Conservation (phyloP, 1,140 invertebrate genomes). For the Oryctes rhinoceros region DNA sequence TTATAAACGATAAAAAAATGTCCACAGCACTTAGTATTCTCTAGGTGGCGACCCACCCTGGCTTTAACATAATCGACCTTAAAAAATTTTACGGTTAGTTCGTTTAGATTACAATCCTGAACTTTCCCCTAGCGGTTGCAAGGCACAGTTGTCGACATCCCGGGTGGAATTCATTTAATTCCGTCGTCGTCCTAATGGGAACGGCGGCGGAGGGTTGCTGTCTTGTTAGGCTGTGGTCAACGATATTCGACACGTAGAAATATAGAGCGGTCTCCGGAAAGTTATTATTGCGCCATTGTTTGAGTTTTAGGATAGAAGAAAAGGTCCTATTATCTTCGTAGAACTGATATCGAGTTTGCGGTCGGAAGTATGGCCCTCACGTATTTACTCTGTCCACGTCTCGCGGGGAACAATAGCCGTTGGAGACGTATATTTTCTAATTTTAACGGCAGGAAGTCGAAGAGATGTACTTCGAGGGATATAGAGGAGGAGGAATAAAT, state of each 20-base stretch:
- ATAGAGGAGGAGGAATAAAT: background rate
- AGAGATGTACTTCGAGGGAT: background rate
- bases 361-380: background rate
- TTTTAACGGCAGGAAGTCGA: constrained; percentile 8
- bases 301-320: background rate
- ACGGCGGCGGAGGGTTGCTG: background rate
- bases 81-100: no score
- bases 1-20: no score
- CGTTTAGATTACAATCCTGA: background rate
- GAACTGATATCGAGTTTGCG: background rate
- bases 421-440: constrained; percentile 9
- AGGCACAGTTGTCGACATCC: background rate
- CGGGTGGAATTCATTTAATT: constrained; percentile 10
- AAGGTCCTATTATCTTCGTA: background rate
- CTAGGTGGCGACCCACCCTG: no score
- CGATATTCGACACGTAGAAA: background rate
- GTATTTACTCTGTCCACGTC: background rate
- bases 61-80: no score
- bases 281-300: constrained; percentile 1
- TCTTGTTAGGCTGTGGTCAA: background rate
- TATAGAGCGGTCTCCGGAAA: background rate
- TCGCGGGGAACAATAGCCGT: background rate
- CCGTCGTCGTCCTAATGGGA: background rate
- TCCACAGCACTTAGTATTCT: no score
- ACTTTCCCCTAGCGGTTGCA: background rate